Percentiles rank a stretch among this genome's conserved stretches.
phyloP scores from a whole-genome alignment of 2,113 vertebrate genomes.

The Clarias gariepinus region DNA sequence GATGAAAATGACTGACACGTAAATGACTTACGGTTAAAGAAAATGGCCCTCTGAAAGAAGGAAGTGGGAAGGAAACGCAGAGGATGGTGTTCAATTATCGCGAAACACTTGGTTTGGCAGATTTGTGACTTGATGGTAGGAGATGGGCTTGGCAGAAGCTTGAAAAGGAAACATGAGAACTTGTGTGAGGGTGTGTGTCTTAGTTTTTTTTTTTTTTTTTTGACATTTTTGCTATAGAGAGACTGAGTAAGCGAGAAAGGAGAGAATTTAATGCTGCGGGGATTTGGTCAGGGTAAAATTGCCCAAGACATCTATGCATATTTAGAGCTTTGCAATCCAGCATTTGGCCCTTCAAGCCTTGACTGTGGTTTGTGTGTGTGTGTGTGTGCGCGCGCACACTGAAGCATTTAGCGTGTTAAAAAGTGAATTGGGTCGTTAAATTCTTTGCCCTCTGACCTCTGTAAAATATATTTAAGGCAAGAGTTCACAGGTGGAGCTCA shows the following conservation, averaged over 20 bases:
- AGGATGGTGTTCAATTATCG: constrained; percentile 48
- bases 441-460: constrained; percentile 62
- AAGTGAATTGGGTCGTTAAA: constrained; percentile 62
- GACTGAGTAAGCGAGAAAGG: constrained; percentile 43
- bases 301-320: constrained; percentile 65
- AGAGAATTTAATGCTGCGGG: constrained; percentile 50
- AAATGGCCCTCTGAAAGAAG: background rate
- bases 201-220: background rate
- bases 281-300: constrained; percentile 67
- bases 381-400: background rate
- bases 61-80: background rate
- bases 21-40: constrained; percentile 14
- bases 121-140: constrained; percentile 21
- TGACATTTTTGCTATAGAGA: constrained; percentile 64
- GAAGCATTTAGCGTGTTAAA: constrained; percentile 52
- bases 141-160: constrained; percentile 1
- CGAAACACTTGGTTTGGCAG: constrained; percentile 23
- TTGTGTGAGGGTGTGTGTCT: background rate
- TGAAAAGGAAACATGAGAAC: constrained; percentile 19
- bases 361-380: constrained; percentile 20
- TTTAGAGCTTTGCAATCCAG: constrained; percentile 53
- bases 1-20: background rate
- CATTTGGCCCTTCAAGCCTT: constrained; percentile 5
- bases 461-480: constrained; percentile 53
- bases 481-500: constrained; percentile 51